Conservation (phyloP, 2,113 vertebrate genomes). For the Typhlomys cinereus region DNA sequence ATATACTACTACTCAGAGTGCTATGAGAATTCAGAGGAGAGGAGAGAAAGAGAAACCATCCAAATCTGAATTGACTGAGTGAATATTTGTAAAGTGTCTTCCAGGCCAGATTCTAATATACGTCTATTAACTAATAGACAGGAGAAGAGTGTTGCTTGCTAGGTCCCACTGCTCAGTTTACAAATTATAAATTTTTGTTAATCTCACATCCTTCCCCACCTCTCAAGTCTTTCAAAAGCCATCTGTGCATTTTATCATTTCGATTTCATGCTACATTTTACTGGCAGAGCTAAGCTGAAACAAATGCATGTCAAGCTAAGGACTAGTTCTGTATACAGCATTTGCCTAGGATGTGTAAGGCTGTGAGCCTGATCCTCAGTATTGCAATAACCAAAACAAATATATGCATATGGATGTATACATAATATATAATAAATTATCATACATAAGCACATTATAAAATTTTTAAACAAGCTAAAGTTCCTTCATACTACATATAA, state of each 20-base stretch:
- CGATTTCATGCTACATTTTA: too few species aligned
- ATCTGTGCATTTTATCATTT: background rate
- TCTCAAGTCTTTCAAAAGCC: background rate
- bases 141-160: background rate
- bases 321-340: background rate
- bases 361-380: too few species aligned
- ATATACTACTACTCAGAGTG: background rate
- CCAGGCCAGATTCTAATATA: too few species aligned
- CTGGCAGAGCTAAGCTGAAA: background rate
- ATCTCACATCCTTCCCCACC: background rate
- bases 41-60: background rate
- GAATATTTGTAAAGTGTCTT: too few species aligned
- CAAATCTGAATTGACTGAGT: background rate
- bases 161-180: background rate
- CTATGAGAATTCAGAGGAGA: background rate
- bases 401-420: background rate
- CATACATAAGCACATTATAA: background rate
- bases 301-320: background rate
- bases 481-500: background rate
- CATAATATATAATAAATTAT: background rate
- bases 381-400: background rate
- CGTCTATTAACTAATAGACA: background rate
- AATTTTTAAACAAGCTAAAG: slow-evolving; percentile 4
- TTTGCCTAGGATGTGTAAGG: too few species aligned
- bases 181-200: background rate